Base-by-base conservation (phyloP, 2,113 vertebrate genomes). In the Dunckerocampus dactyliophorus region DNA sequence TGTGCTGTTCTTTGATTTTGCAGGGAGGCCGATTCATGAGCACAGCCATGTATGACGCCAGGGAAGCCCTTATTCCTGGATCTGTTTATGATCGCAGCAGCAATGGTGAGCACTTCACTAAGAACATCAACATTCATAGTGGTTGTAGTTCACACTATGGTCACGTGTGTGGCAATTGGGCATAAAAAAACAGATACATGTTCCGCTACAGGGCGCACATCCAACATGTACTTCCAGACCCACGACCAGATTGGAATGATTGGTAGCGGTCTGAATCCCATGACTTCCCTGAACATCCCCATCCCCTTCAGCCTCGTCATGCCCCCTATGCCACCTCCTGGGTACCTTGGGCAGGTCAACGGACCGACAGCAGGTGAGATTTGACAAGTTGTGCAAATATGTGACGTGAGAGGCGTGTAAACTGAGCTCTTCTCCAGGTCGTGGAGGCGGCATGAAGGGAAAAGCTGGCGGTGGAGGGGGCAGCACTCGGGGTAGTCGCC, bases 211-310 rank as follows among this genome's bases (percentile, higher is more conserved):
- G 95, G 94, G 1, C 97, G 95, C 34, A 95, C 95, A 0, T 94
- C 95, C 11, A 99, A 92, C 88, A 95, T 98, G 96, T 99, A 99
- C 86, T 98, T 99, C 88, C 97, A 99, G 68, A 99, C 97, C 8
- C 97, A 99, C 0, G 96, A 99, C 88, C 97, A 98, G 91, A 96
- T 99, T 0, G 96, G 97, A 65, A 96, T 99, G 96, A 98, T 99
- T 56, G 95, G 96, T 0, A 90, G 95, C 0, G 95, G 94, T 6
- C 94, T 95, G 19, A 92, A 93, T 85, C 95, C 94, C 0, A 93
- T 98, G 85, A 90, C 93, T 0, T 92, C 95, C 8, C 94, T 99
- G 94, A 99, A 99, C 89, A 91, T 99, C 56, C 96, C 96, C 16
- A 98, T 99, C 68, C 97, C 96, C 0, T 98, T 98, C 87, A 98